These are phyloP conservation scores for Thaleichthys pacificus DNA, from an alignment of 2,797 vertebrate species.

Conservation along the genomic window DNA sequence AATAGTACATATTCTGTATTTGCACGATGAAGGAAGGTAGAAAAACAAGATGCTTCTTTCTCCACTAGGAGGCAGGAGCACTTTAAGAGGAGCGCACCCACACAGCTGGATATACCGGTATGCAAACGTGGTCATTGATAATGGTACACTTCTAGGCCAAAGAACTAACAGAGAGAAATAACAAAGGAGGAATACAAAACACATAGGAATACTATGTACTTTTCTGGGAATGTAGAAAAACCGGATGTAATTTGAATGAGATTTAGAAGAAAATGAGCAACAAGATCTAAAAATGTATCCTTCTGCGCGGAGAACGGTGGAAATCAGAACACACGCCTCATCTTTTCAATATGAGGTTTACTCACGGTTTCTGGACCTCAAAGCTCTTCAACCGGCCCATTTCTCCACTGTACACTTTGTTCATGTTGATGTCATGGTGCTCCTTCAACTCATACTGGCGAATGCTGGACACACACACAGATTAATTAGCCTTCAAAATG, in stretches of 20 bases:
- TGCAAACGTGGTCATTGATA: neutral
- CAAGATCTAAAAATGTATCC: too few relatives aligned
- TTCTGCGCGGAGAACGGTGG: too few relatives aligned
- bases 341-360: constrained; percentile 5
- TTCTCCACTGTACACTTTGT: constrained; percentile 90
- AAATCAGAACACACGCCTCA: too few relatives aligned
- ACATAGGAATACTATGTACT: too few relatives aligned
- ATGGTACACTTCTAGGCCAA: neutral
- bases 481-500: neutral
- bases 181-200: too few relatives aligned
- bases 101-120: neutral
- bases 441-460: constrained; percentile 94
- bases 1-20: neutral
- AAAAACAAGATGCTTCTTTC: neutral
- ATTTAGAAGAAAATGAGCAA: too few relatives aligned
- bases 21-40: neutral
- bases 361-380: constrained; percentile 96
- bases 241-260: too few relatives aligned
- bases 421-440: constrained; percentile 82
- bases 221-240: too few relatives aligned
- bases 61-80: constrained; percentile 50
- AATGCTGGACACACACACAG: constrained; percentile 74
- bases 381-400: constrained; percentile 95
- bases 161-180: neutral
- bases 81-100: neutral